Conservation (phyloP, 2,888 invertebrate genomes). For the Coelogynopora nodosa region DNA sequence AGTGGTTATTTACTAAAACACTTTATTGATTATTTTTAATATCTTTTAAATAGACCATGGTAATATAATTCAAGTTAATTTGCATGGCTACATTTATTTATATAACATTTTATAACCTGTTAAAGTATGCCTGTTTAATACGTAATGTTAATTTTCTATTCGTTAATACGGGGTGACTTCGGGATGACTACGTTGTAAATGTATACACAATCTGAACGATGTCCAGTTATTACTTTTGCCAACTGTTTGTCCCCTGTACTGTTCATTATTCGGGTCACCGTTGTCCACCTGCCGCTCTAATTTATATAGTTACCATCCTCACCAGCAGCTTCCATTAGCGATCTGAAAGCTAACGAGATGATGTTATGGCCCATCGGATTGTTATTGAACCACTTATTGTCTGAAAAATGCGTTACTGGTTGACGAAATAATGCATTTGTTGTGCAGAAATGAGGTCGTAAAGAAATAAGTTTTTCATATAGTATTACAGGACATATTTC, state of each 20-base stretch:
- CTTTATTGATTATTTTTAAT: too few relatives aligned
- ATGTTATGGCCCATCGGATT: neutral
- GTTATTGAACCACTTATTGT: neutral
- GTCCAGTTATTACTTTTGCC: neutral
- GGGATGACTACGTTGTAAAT: too few relatives aligned
- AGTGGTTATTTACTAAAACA: too few relatives aligned
- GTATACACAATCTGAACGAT: neutral
- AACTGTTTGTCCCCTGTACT: neutral
- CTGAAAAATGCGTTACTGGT: neutral
- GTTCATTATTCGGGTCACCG: neutral
- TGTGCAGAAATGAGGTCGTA: neutral
- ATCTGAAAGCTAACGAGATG: neutral
- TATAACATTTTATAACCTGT: too few relatives aligned
- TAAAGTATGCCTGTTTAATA: too few relatives aligned
- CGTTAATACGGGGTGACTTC: too few relatives aligned
- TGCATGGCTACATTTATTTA: too few relatives aligned
- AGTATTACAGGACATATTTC: neutral
- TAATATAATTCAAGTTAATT: too few relatives aligned
- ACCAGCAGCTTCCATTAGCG: neutral
- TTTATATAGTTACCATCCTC: neutral
- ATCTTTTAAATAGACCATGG: too few relatives aligned
- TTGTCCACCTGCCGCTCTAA: neutral
- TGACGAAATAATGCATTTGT: neutral
- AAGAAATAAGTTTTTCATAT: neutral
- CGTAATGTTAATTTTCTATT: too few relatives aligned